Conservation (phyloP, 23 tunicate species). For the Diplosoma virens region DNA sequence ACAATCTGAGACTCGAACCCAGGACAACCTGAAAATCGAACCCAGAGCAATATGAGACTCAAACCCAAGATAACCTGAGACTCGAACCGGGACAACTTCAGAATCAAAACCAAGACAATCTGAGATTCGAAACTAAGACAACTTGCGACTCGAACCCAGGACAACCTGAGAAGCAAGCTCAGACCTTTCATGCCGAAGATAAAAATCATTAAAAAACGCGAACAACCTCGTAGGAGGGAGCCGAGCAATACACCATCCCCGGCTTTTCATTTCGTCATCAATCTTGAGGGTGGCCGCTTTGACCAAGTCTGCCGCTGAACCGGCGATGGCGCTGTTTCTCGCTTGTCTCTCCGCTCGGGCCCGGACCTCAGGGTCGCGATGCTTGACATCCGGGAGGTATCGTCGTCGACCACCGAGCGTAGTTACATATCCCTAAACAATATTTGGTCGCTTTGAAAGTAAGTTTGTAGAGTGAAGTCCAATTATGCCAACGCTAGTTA, state of each 20-base stretch:
- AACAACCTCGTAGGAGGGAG: background rate
- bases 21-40: no score
- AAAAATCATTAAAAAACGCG: no score
- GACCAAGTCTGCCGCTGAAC: conserved; percentile 93
- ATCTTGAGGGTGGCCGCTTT: conserved; percentile 69
- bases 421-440: conserved; percentile 70
- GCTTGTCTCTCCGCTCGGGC: conserved; percentile 86
- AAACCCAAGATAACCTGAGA: background rate
- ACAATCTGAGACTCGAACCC: background rate
- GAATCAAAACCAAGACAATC: background rate
- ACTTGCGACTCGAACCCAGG: background rate
- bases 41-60: background rate
- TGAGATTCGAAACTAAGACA: background rate
- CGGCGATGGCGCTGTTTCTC: conserved; percentile 69
- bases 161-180: no score
- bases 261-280: background rate
- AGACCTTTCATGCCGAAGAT: no score
- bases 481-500: no score
- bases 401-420: conserved; percentile 64
- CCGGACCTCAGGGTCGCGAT: conserved; percentile 26
- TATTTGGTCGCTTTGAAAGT: no score
- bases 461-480: no score
- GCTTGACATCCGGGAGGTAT: conserved; percentile 56
- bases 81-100: background rate
- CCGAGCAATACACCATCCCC: conserved; percentile 12